These are phyloP conservation scores for Itoplectis maculator DNA, from an alignment of 2,888 invertebrate species.

Conservation along the genomic window DNA sequence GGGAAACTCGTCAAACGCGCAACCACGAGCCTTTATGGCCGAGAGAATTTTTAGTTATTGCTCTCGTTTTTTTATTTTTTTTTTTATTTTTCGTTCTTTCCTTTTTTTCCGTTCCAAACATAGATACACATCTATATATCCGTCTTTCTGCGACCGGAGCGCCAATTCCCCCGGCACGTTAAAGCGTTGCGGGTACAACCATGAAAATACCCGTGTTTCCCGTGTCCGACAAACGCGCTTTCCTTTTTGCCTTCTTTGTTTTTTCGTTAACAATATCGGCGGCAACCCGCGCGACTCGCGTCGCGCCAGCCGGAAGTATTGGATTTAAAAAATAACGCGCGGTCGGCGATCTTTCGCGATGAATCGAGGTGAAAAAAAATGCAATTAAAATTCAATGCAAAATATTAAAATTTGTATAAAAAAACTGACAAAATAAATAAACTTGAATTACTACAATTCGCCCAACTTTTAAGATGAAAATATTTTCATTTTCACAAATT, in stretches of 20 bases:
- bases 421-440: too few relatives aligned
- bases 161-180: constrained; percentile 24
- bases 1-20: constrained; percentile 78
- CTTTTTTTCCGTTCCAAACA: constrained; percentile 31
- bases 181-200: constrained; percentile 20
- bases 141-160: constrained; percentile 27
- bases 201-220: constrained; percentile 19
- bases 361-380: too few relatives aligned
- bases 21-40: constrained; percentile 67
- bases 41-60: constrained; percentile 58
- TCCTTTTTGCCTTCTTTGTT: constrained; percentile 24
- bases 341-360: too few relatives aligned
- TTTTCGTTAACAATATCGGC: constrained; percentile 14
- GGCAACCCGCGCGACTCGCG: not conserved
- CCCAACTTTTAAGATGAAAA: too few relatives aligned
- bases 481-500: not conserved
- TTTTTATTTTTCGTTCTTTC: constrained; percentile 21
- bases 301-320: not conserved
- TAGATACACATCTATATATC: constrained; percentile 25
- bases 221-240: constrained; percentile 35
- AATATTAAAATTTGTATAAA: too few relatives aligned
- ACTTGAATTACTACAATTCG: too few relatives aligned
- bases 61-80: constrained; percentile 41
- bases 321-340: not conserved
- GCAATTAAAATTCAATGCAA: too few relatives aligned